Conservation (phyloP, 2,888 invertebrate species). For the Dicranocentrus wangi region DNA sequence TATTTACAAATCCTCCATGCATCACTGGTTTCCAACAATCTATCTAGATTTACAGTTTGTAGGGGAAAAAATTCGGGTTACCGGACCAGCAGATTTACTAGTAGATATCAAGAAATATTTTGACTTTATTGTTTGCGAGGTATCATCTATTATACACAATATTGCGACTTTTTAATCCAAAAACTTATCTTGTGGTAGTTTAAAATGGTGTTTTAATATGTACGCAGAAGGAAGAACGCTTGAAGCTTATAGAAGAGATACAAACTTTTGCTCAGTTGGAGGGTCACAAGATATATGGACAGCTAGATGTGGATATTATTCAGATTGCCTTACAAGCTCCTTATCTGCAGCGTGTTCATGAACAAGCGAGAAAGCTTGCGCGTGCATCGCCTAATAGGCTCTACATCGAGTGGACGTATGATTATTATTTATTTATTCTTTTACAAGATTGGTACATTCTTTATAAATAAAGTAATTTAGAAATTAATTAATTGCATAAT, state of each 20-base stretch:
- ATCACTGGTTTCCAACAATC: slow-evolving; percentile 78
- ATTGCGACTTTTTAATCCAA: too few species aligned
- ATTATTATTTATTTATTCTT: slow-evolving; percentile 62
- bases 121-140: slow-evolving; percentile 78
- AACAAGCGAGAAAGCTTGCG: slow-evolving; percentile 78
- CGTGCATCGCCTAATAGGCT: slow-evolving; percentile 76
- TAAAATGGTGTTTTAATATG: too few species aligned
- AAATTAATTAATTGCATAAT: too few species aligned
- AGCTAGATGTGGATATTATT: slow-evolving; percentile 80
- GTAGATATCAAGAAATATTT: slow-evolving; percentile 81
- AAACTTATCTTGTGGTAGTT: too few species aligned
- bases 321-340: slow-evolving; percentile 83
- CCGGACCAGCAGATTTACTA: slow-evolving; percentile 82
- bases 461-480: too few species aligned
- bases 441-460: neutral
- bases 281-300: slow-evolving; percentile 80
- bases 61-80: slow-evolving; percentile 81
- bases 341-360: slow-evolving; percentile 78
- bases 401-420: slow-evolving; percentile 81
- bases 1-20: slow-evolving; percentile 77
- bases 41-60: slow-evolving; percentile 83
- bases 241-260: slow-evolving; percentile 77
- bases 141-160: slow-evolving; percentile 73
- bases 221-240: slow-evolving; percentile 76
- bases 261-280: slow-evolving; percentile 80